Percentiles rank a stretch among this genome's conserved stretches.
phyloP scores from a whole-genome alignment of 2,113 vertebrate species.

The Prietella phreatophila region DNA sequence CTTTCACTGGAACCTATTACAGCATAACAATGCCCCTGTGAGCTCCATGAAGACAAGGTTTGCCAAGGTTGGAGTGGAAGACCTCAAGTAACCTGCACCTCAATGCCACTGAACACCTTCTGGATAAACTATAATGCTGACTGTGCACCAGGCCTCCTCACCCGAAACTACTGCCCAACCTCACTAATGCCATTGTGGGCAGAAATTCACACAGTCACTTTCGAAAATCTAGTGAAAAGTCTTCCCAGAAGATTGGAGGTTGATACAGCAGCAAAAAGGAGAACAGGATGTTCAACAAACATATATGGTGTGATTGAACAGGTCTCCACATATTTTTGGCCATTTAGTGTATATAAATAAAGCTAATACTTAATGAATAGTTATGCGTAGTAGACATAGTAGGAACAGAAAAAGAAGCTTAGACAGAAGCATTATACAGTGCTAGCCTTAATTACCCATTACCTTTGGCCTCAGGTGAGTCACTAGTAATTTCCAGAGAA shows the following conservation, averaged over 20 bases:
- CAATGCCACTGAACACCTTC: neutral
- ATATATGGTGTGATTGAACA: neutral
- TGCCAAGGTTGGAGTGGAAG: neutral
- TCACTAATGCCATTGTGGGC: neutral
- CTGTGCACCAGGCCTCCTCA: neutral
- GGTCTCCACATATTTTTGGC: neutral
- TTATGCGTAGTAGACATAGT: no score
- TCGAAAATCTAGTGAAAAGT: neutral
- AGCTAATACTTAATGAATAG: neutral
- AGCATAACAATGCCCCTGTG: neutral
- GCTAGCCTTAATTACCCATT: neutral
- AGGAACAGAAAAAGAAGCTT: neutral
- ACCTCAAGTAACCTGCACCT: neutral
- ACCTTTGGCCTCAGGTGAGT: neutral
- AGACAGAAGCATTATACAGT: neutral
- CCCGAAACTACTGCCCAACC: neutral
- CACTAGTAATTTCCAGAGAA: conserved; percentile 28
- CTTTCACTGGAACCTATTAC: neutral
- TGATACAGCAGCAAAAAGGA: neutral
- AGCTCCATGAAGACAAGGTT: neutral
- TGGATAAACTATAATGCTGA: neutral
- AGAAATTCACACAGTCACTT: neutral
- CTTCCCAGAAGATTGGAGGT: neutral
- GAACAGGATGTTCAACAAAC: neutral
- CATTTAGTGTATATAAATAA: neutral